phyloP scores from a whole-genome alignment of 1,140 invertebrate genomes.

The Vanessa tameamea region DNA sequence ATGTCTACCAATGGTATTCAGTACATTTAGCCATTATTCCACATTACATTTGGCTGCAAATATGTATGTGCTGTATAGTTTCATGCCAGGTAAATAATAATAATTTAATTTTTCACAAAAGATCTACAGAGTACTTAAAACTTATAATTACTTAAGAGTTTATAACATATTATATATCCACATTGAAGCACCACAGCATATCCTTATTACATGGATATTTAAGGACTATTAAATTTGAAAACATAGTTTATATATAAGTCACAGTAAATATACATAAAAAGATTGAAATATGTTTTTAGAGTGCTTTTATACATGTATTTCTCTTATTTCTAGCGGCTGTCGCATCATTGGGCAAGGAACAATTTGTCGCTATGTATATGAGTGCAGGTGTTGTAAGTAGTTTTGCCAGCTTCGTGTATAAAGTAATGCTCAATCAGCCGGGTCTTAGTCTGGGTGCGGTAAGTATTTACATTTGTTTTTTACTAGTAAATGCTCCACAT shows the following conservation, averaged over 20 bases:
- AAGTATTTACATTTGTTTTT: conserved; percentile 73
- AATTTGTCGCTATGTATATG: conserved; percentile 95
- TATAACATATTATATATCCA: too few relatives aligned
- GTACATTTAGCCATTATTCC: conserved; percentile 96
- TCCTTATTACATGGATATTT: too few relatives aligned
- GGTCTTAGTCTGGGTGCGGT: conserved; percentile 94
- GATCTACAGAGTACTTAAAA: too few relatives aligned
- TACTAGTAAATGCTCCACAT: conserved; percentile 5
- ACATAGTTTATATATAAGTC: too few relatives aligned
- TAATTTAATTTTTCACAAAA: too few relatives aligned
- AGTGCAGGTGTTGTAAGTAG: conserved; percentile 93
- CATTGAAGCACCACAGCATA: too few relatives aligned
- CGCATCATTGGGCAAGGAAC: conserved; percentile 93
- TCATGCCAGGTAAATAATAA: conserved; percentile 81
- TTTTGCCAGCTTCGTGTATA: conserved; percentile 91
- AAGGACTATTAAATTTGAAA: too few relatives aligned
- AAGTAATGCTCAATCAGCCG: conserved; percentile 84
- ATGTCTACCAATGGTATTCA: conserved; percentile 94
- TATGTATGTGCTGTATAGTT: conserved; percentile 98
- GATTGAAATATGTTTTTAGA: background rate
- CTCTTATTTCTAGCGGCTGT: conserved; percentile 80
- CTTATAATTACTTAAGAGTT: too few relatives aligned
- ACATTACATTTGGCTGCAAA: conserved; percentile 93
- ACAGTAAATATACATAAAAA: too few relatives aligned
- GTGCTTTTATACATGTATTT: background rate